Conservation (phyloP, 2,113 vertebrate species). For the Neodon shergylaensis region DNA sequence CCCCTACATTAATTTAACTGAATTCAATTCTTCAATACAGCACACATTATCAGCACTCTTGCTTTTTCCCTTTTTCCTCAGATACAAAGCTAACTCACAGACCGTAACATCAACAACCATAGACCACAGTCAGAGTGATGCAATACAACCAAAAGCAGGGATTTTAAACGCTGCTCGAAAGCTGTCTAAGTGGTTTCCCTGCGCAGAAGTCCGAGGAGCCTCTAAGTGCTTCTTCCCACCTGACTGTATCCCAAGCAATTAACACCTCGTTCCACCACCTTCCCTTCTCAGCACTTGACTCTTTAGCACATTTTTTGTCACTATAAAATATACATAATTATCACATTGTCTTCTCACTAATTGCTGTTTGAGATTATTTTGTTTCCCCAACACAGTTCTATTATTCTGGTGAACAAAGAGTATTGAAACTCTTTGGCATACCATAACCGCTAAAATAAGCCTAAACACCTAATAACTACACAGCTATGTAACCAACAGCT, state of each 20-base stretch:
- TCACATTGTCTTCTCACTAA: conserved; percentile 71
- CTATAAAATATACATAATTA: conserved; percentile 72
- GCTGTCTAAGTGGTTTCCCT: neutral
- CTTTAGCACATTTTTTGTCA: conserved; percentile 57
- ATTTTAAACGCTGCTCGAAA: neutral
- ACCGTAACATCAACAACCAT: neutral
- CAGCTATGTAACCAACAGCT: conserved; percentile 23
- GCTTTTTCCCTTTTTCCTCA: neutral
- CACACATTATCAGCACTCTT: neutral
- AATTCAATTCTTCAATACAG: neutral
- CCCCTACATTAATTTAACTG: neutral
- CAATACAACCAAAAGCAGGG: neutral
- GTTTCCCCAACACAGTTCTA: conserved; percentile 57
- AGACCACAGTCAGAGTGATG: neutral
- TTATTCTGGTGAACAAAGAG: conserved; percentile 55
- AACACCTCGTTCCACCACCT: conserved; percentile 34
- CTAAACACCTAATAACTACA: neutral
- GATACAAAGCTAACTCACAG: neutral
- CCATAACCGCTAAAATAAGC: neutral
- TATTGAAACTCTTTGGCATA: conserved; percentile 13
- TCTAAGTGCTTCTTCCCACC: neutral
- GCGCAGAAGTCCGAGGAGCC: neutral
- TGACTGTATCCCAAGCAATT: conserved; percentile 61
- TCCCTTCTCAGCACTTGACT: conserved; percentile 40
- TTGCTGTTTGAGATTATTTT: conserved; percentile 62